These are phyloP conservation scores for Drosophila ohnishii DNA, from an alignment of 1,140 invertebrate species.

Conservation along the genomic window DNA sequence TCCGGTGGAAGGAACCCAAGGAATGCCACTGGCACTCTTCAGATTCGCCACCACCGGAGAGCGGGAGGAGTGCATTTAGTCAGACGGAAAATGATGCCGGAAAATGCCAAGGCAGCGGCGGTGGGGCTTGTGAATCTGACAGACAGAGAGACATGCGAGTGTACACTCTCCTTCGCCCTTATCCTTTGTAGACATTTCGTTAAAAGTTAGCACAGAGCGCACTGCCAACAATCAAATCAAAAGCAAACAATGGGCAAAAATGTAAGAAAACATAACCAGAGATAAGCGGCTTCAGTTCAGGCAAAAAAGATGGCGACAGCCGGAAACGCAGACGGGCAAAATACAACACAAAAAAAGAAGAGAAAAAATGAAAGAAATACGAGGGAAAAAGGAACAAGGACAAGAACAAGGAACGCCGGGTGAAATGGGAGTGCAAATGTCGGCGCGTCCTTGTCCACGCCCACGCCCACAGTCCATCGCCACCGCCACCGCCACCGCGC, in stretches of 20 bases:
- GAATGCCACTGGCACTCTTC: conserved; percentile 41
- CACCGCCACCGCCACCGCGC: not conserved
- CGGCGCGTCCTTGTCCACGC: conserved; percentile 68
- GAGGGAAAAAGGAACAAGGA: conserved; percentile 2
- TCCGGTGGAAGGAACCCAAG: conserved; percentile 22
- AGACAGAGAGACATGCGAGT: conserved; percentile 46
- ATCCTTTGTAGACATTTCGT: conserved; percentile 82
- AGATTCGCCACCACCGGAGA: not conserved
- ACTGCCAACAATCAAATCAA: conserved; percentile 81
- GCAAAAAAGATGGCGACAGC: conserved; percentile 78
- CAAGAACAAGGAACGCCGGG: conserved; percentile 27
- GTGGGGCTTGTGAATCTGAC: conserved; percentile 66
- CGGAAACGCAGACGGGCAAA: conserved; percentile 73
- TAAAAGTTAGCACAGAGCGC: conserved; percentile 73
- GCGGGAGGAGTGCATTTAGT: conserved; percentile 72
- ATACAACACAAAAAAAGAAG: conserved; percentile 52
- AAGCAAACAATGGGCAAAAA: conserved; percentile 81
- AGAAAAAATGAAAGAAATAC: conserved; percentile 9
- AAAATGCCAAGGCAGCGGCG: conserved; percentile 49
- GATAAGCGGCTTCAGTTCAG: conserved; percentile 77
- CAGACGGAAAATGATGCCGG: conserved; percentile 78
- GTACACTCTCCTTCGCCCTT: not conserved
- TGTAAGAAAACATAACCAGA: conserved; percentile 82
- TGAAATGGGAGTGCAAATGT: conserved; percentile 59
- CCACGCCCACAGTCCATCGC: conserved; percentile 29